These are phyloP conservation scores for Pachyrhynchus sulphureomaculatus DNA, from an alignment of 1,140 invertebrate species.

Conservation along the genomic window DNA sequence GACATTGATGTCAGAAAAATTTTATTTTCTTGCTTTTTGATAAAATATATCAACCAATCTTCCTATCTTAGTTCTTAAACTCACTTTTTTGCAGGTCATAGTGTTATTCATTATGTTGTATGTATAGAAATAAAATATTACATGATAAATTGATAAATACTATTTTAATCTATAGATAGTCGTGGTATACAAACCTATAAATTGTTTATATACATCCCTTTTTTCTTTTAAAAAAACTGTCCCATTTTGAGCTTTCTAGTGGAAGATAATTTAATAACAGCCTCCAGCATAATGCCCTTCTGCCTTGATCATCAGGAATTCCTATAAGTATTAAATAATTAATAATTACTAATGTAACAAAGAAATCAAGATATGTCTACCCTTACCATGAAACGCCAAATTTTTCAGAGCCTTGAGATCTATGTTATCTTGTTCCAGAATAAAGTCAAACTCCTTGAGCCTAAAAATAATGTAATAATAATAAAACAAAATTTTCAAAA, in stretches of 20 bases:
- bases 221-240: slow-evolving; percentile 65
- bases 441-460: slow-evolving; percentile 72
- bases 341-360: neutral
- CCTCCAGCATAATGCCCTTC: slow-evolving; percentile 79
- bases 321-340: slow-evolving; percentile 56
- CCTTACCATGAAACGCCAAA: slow-evolving; percentile 74
- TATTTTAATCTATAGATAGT: too few relatives aligned
- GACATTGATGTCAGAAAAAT: too few relatives aligned
- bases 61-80: too few relatives aligned
- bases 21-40: too few relatives aligned
- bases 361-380: neutral
- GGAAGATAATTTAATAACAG: slow-evolving; percentile 82
- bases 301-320: slow-evolving; percentile 78
- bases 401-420: slow-evolving; percentile 64
- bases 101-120: too few relatives aligned
- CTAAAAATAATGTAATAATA: slow-evolving; percentile 56
- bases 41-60: too few relatives aligned
- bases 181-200: slow-evolving; percentile 68
- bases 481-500: slow-evolving; percentile 1
- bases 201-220: slow-evolving; percentile 76
- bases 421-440: slow-evolving; percentile 66
- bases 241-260: slow-evolving; percentile 63
- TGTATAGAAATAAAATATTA: too few relatives aligned
- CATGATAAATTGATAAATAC: too few relatives aligned
- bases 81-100: too few relatives aligned